Evolutionary conservation across 2,113 vertebrate genomes (phyloP).

Genomic region (Grammomys dolichurus): DNA sequence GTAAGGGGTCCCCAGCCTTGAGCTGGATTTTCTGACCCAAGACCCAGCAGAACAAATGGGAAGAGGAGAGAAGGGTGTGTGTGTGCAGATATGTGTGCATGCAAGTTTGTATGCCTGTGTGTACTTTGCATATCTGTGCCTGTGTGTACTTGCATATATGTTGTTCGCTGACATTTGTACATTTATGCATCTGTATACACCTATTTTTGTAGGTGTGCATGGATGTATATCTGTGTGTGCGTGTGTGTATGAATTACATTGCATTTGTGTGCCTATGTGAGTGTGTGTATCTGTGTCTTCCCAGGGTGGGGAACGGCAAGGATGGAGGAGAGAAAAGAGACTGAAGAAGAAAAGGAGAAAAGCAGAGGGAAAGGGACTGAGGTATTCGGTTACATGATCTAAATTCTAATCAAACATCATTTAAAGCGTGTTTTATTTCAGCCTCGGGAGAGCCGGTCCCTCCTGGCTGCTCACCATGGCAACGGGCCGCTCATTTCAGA

Average conservation of each 20-base stretch:
- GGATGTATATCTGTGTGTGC: too few species aligned
- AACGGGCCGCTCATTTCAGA: conserved; percentile 99
- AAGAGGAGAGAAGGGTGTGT: background rate
- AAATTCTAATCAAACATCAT: conserved; percentile 99
- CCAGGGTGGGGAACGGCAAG: background rate
- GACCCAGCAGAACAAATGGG: background rate
- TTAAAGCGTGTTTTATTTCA: conserved; percentile 99
- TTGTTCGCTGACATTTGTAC: background rate
- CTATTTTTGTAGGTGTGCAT: background rate
- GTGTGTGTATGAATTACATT: background rate
- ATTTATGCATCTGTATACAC: background rate
- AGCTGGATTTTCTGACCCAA: conserved; percentile 35
- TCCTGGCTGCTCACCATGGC: conserved; percentile 96
- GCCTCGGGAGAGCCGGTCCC: conserved; percentile 96
- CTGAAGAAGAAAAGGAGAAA: conserved; percentile 74
- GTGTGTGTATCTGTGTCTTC: background rate
- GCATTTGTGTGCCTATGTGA: background rate
- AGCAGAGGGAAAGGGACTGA: conserved; percentile 88
- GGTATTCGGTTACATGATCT: conserved; percentile 97
- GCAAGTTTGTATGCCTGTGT: background rate
- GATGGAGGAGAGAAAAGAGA: conserved; percentile 78
- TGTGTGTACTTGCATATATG: background rate
- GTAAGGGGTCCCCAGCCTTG: background rate
- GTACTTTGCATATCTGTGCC: background rate
- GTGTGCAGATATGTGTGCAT: background rate